Conservation (phyloP, 2,888 invertebrate genomes). For the Leptura quadrifasciata region DNA sequence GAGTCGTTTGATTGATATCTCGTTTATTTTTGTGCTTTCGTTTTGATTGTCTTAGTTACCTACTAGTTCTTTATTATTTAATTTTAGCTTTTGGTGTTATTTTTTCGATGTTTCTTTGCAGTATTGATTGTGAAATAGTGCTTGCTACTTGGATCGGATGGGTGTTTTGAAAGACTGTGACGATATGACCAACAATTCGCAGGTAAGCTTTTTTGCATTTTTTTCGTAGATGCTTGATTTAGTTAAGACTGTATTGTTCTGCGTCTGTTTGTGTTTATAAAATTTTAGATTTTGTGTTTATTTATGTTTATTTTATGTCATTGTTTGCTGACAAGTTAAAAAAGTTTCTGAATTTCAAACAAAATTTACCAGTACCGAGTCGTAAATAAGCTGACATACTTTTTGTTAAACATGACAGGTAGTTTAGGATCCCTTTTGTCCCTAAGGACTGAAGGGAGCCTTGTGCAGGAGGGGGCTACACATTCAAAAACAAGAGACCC, state of each 20-base stretch:
- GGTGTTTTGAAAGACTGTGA: slow-evolving; percentile 45
- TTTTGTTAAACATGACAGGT: no score
- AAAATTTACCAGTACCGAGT: no score
- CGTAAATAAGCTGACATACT: no score
- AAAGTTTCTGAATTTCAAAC: no score
- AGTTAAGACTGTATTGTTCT: neutral
- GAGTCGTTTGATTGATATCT: slow-evolving; percentile 19
- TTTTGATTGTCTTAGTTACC: slow-evolving; percentile 11
- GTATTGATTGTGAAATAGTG: slow-evolving; percentile 54
- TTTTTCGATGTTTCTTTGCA: slow-evolving; percentile 49
- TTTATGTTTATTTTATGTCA: neutral
- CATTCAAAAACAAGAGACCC: no score
- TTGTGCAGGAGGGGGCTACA: no score
- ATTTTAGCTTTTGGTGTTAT: slow-evolving; percentile 45
- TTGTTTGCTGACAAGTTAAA: no score
- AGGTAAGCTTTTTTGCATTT: slow-evolving; percentile 47
- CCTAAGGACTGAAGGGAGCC: no score
- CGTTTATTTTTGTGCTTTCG: slow-evolving; percentile 25
- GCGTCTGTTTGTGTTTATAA: neutral
- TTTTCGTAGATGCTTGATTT: neutral
- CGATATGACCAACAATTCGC: slow-evolving; percentile 49
- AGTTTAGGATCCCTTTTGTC: no score
- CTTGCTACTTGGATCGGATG: slow-evolving; percentile 47
- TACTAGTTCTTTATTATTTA: slow-evolving; percentile 35
- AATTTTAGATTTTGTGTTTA: neutral